Evolutionary conservation across 2,888 invertebrate species (phyloP).

Genomic region (Aromia moschata): DNA sequence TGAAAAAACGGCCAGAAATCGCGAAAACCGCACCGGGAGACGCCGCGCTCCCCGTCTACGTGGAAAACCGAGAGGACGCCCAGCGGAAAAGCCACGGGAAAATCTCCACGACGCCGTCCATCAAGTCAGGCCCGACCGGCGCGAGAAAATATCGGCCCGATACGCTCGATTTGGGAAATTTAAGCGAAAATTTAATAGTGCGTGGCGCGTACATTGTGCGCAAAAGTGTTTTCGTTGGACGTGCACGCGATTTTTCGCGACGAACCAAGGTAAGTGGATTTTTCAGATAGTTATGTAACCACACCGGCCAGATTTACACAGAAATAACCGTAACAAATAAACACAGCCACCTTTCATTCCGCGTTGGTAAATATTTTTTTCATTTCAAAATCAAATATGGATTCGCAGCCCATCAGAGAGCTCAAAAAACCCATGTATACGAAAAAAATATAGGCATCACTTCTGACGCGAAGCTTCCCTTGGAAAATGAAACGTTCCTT

Average conservation of each 20-base stretch:
- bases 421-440: not conserved
- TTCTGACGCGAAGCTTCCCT: too few species aligned
- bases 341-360: not conserved
- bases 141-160: not conserved
- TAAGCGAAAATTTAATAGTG: slow-evolving; percentile 6
- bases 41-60: not conserved
- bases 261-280: slow-evolving; percentile 3
- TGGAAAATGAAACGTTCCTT: not conserved
- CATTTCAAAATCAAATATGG: slow-evolving; percentile 8
- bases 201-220: slow-evolving; percentile 1
- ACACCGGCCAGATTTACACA: not conserved
- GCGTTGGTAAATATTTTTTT: slow-evolving; percentile 7
- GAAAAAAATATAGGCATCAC: not conserved
- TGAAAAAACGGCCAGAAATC: slow-evolving; percentile 41
- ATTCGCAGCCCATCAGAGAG: not conserved
- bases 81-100: not conserved
- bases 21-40: slow-evolving; percentile 34
- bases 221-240: slow-evolving; percentile 3
- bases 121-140: too few species aligned
- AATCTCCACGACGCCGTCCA: too few species aligned
- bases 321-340: slow-evolving; percentile 3
- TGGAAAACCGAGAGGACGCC: not conserved
- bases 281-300: slow-evolving; percentile 4
- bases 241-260: not conserved
- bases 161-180: not conserved